These are phyloP conservation scores for Apolygus lucorum DNA, from an alignment of 1,140 invertebrate genomes.

Conservation along the genomic window DNA sequence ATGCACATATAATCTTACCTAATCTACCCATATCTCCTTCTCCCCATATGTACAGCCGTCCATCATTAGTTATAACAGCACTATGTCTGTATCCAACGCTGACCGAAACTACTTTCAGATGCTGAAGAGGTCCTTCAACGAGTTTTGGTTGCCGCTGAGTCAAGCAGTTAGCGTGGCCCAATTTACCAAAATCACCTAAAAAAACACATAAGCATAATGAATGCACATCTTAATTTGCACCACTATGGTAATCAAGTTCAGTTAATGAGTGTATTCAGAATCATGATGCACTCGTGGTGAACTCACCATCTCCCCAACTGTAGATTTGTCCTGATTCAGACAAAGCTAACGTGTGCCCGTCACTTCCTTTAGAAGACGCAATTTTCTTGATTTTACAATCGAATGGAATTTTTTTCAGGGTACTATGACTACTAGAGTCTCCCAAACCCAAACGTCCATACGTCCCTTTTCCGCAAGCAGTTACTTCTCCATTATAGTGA, in stretches of 20 bases:
- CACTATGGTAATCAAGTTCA: no score
- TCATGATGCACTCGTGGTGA: no score
- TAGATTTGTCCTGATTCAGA: slow-evolving; percentile 50
- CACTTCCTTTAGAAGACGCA: slow-evolving; percentile 50
- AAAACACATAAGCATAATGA: neutral
- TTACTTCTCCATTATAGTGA: slow-evolving; percentile 47
- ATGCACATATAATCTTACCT: no score
- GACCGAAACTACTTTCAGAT: slow-evolving; percentile 45
- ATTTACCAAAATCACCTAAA: slow-evolving; percentile 45
- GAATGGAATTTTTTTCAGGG: slow-evolving; percentile 45
- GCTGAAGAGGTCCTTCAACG: slow-evolving; percentile 42
- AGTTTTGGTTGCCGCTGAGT: slow-evolving; percentile 50
- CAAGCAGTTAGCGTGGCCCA: slow-evolving; percentile 46
- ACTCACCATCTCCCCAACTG: slow-evolving; percentile 55
- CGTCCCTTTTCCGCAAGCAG: slow-evolving; percentile 52
- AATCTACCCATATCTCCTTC: slow-evolving; percentile 55
- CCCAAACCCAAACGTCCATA: slow-evolving; percentile 49
- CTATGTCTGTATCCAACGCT: slow-evolving; percentile 56
- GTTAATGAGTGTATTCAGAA: no score
- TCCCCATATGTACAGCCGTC: slow-evolving; percentile 51
- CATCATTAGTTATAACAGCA: slow-evolving; percentile 48
- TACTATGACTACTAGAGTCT: slow-evolving; percentile 48
- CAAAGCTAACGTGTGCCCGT: slow-evolving; percentile 52
- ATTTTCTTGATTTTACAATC: slow-evolving; percentile 42
- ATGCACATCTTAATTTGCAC: no score